Percentiles rank a stretch among this genome's conserved stretches.
phyloP scores from a whole-genome alignment of 2,888 invertebrate species.

The Isotomurus palustris region DNA sequence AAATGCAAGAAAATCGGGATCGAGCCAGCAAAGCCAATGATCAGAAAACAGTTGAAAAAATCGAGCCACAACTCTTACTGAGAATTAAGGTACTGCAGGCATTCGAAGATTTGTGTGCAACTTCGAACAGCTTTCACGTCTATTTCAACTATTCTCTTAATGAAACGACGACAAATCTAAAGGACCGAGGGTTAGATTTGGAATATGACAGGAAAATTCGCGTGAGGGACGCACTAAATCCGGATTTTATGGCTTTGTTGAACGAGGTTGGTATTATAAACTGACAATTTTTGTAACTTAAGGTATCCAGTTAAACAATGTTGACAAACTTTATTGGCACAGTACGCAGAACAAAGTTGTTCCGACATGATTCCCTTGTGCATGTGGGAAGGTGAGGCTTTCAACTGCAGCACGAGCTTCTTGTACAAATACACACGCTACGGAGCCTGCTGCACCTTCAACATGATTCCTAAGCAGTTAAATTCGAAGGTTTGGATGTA shows the following conservation, averaged over 20 bases:
- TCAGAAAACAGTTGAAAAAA: constrained; percentile 8
- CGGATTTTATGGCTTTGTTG: constrained; percentile 24
- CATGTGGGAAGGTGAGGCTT: constrained; percentile 60
- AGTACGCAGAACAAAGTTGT: no score
- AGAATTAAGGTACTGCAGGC: constrained; percentile 22
- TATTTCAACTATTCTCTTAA: constrained; percentile 26
- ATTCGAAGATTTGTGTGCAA: constrained; percentile 30
- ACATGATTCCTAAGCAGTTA: constrained; percentile 15
- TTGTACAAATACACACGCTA: constrained; percentile 75
- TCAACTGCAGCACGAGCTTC: constrained; percentile 64
- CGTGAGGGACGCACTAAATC: neutral
- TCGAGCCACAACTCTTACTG: constrained; percentile 3
- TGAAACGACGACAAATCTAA: constrained; percentile 15
- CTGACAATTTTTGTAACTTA: no score
- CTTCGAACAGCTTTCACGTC: constrained; percentile 28
- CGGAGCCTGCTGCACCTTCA: constrained; percentile 59
- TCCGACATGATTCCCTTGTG: constrained; percentile 67
- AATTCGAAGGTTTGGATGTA: constrained; percentile 13
- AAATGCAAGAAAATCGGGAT: no score
- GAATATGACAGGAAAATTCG: neutral
- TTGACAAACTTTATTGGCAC: no score
- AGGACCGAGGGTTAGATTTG: neutral
- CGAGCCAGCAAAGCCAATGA: no score
- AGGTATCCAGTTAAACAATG: no score
- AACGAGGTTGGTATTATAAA: constrained; percentile 65